Evolutionary conservation across 2,888 invertebrate genomes (phyloP), one percentile per base, ranked within the genome.

Genomic region (Lamellibrachia satsuma): DNA sequence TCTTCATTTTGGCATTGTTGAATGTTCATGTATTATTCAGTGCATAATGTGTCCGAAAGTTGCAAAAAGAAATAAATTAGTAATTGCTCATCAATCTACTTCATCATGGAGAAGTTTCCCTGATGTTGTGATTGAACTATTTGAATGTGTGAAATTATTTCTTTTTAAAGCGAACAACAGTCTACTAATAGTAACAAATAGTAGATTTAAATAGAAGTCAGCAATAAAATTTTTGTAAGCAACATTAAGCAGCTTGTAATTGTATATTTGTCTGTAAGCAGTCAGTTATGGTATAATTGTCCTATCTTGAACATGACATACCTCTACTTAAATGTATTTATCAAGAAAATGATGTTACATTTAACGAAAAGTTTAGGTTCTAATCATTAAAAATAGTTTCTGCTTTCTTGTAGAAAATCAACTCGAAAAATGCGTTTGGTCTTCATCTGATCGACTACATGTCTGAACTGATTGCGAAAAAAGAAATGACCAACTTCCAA

Each of bases 401-500:
- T 92, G n/a, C 52, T 55, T 39, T 11, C 92, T 96, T 97, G 7
- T 96, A 98, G 98, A 98, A 98, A 97, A 98, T 99, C 94, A 98
- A 97, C 95, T 97, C 97, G 92, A 98, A 98, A 95, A 99, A 99
- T 97, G 99, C 98, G 0, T 99, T 99, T 97, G 98, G 97, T 94
- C 97, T 98, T 1, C 98, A 98, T 94, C 97, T 99, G 91, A 98
- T 99, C 95, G 98, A 99, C 96, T 98, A 98, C 94, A 97, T 99
- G 97, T 97, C 98, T 0, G 97, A 97, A 51, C 97, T 98, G 97
- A 96, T 98, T 90, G 97, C 97, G 92, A 97, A 98, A 95, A 97
- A 98, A 95, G 97, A 98, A 8, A 97, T 98, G 97, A 98, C 98
- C 93, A 97, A 97, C 94, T 97, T 97, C 93, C 95, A 98, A 97